Percentiles rank a stretch among this genome's conserved stretches.
phyloP scores from a whole-genome alignment of 1,140 invertebrate species.

The Ooceraea biroi region DNA sequence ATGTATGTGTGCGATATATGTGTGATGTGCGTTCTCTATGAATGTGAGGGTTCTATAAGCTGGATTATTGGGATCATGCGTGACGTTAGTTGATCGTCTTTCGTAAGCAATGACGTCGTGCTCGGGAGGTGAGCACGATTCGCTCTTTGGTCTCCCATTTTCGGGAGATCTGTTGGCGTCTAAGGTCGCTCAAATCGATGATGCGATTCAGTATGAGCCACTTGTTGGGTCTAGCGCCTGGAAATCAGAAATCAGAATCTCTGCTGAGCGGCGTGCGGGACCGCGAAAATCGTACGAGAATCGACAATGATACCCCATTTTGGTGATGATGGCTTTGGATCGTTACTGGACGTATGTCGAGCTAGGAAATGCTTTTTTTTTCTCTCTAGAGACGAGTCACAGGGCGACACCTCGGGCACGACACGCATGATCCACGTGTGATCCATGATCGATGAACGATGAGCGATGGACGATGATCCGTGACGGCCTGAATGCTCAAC shows the following conservation, averaged over 20 bases:
- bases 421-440: conserved; percentile 47
- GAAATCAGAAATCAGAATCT: conserved; percentile 81
- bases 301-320: conserved; percentile 31
- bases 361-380: conserved; percentile 23
- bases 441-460: conserved; percentile 62
- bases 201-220: conserved; percentile 81
- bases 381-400: conserved; percentile 53
- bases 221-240: conserved; percentile 82
- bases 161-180: conserved; percentile 82
- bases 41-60: conserved; percentile 11
- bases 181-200: conserved; percentile 83
- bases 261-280: conserved; percentile 61
- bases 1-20: neutral
- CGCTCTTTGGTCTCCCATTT: conserved; percentile 82
- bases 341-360: conserved; percentile 25
- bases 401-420: conserved; percentile 40
- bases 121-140: conserved; percentile 59
- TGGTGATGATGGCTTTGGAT: conserved; percentile 50
- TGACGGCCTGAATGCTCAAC: conserved; percentile 51
- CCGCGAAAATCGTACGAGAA: conserved; percentile 4
- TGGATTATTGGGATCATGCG: conserved; percentile 11
- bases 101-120: conserved; percentile 69
- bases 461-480: conserved; percentile 67
- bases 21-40: neutral
- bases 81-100: conserved; percentile 55